Conservation (phyloP, 2,113 vertebrate genomes). For the Nerophis ophidion region DNA sequence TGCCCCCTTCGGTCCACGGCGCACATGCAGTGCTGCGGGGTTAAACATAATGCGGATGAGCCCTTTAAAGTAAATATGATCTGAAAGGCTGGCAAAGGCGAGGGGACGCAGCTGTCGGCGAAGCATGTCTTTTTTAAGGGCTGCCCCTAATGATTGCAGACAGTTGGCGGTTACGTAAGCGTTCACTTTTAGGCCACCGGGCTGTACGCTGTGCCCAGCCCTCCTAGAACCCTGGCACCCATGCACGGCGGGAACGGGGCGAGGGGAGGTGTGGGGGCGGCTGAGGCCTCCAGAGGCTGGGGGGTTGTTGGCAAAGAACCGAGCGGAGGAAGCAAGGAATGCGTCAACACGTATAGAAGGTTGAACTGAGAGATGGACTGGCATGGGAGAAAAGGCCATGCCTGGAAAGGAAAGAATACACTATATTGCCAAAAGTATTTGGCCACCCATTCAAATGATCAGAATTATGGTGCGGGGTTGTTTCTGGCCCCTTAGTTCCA, state of each 20-base stretch:
- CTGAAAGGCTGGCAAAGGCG: slow-evolving; percentile 76
- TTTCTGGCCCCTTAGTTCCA: too few relatives aligned
- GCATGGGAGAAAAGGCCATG: slow-evolving; percentile 24
- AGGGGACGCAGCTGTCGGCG: slow-evolving; percentile 75
- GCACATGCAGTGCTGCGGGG: slow-evolving; percentile 45
- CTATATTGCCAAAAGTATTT: too few relatives aligned
- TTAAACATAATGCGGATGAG: slow-evolving; percentile 67
- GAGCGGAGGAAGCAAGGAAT: neutral
- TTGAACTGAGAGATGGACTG: slow-evolving; percentile 35
- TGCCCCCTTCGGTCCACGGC: slow-evolving; percentile 16
- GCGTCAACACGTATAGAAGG: slow-evolving; percentile 36
- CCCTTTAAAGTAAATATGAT: slow-evolving; percentile 73
- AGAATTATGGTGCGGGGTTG: too few relatives aligned
- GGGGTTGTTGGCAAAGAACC: neutral
- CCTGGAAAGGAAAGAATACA: neutral
- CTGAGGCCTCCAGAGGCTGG: neutral
- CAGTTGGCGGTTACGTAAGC: slow-evolving; percentile 78
- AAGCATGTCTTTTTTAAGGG: slow-evolving; percentile 74
- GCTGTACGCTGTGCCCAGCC: slow-evolving; percentile 59
- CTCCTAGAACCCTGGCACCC: slow-evolving; percentile 61
- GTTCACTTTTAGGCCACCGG: slow-evolving; percentile 72
- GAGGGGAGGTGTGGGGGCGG: neutral
- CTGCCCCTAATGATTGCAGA: slow-evolving; percentile 77
- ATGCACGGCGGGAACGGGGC: slow-evolving; percentile 45
- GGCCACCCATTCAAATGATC: too few relatives aligned